Evolutionary conservation across 2,888 invertebrate genomes (phyloP).

Genomic region (Drosophila macrothrix): DNA sequence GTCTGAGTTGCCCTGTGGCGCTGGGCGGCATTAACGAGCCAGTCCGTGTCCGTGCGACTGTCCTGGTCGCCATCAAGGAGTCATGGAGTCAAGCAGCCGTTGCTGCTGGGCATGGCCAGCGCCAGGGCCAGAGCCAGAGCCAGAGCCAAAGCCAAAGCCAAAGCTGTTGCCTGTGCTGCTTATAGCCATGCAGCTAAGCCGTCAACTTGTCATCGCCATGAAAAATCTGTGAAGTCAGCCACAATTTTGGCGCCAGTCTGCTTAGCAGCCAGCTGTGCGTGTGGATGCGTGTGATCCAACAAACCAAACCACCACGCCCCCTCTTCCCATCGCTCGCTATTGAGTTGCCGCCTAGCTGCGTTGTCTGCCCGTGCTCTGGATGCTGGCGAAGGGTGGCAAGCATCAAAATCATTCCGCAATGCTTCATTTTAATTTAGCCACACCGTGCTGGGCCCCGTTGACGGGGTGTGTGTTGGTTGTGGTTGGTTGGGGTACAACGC

Average conservation of each 20-base stretch:
- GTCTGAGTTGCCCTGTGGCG: slow-evolving; percentile 52
- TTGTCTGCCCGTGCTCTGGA: neutral
- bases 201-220: slow-evolving; percentile 74
- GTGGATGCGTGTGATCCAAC: slow-evolving; percentile 66
- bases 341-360: neutral
- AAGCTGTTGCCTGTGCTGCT: slow-evolving; percentile 24
- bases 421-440: slow-evolving; percentile 74
- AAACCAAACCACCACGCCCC: slow-evolving; percentile 1
- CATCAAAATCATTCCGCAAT: slow-evolving; percentile 69
- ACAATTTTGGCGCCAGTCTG: slow-evolving; percentile 83
- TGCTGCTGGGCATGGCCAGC: slow-evolving; percentile 43
- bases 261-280: slow-evolving; percentile 81
- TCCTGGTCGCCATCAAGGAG: slow-evolving; percentile 23
- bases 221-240: slow-evolving; percentile 83
- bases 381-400: neutral
- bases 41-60: slow-evolving; percentile 41
- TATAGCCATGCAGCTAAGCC: slow-evolving; percentile 59
- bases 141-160: slow-evolving; percentile 14
- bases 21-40: slow-evolving; percentile 70
- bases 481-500: slow-evolving; percentile 24
- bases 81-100: slow-evolving; percentile 45
- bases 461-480: neutral
- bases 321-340: neutral
- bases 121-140: slow-evolving; percentile 13
- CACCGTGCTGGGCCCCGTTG: slow-evolving; percentile 17